Percentiles rank a stretch among this genome's conserved stretches.
These are phyloP conservation scores for Sinonovacula constricta DNA, from an alignment of 1,140 invertebrate genomes.

Conservation along the genomic window DNA sequence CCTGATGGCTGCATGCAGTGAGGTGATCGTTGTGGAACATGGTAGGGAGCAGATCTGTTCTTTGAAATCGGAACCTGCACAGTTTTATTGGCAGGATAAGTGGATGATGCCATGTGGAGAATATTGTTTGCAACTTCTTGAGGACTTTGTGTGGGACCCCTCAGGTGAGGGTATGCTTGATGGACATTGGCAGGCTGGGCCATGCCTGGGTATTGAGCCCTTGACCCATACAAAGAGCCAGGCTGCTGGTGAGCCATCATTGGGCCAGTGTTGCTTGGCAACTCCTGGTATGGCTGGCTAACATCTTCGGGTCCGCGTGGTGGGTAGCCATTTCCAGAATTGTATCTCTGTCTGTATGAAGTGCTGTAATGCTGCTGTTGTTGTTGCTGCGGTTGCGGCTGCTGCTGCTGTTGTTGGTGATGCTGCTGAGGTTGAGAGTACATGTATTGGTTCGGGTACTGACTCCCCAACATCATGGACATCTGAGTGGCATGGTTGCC, in stretches of 20 bases:
- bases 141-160: constrained; percentile 64
- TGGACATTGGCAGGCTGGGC: constrained; percentile 12
- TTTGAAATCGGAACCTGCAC: constrained; percentile 72
- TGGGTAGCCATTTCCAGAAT: neutral
- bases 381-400: neutral
- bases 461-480: neutral
- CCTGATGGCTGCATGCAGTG: constrained; percentile 54
- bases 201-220: neutral
- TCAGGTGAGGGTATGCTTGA: constrained; percentile 47
- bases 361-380: neutral
- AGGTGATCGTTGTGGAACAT: constrained; percentile 64
- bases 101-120: constrained; percentile 72
- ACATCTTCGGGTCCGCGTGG: neutral
- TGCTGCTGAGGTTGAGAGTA: neutral
- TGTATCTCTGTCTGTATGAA: neutral
- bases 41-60: constrained; percentile 70
- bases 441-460: neutral
- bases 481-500: neutral
- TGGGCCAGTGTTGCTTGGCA: too few species aligned
- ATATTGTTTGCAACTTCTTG: constrained; percentile 77
- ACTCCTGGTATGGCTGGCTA: neutral
- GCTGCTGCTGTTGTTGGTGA: neutral
- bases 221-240: neutral
- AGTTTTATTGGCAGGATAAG: constrained; percentile 70
- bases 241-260: neutral